Evolutionary conservation across 2,888 invertebrate species (phyloP), one percentile per base, ranked within the genome.

Genomic region (Netelia fuscicornis): DNA sequence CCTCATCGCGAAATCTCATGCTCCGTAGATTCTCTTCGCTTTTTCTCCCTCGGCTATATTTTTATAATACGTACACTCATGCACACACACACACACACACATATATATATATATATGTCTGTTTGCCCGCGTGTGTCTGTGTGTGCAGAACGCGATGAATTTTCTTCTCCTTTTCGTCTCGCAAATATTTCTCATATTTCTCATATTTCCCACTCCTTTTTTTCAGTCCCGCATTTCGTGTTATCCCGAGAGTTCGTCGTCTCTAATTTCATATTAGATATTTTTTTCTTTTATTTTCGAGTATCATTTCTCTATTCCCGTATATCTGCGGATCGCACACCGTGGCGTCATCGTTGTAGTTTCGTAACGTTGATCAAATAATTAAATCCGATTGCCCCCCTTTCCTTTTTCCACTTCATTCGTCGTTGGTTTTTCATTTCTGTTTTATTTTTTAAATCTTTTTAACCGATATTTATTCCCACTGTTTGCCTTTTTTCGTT

Each of bases 1-100:
- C 56, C 67, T 58, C 68, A n/a, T 78, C 48, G 48, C 44, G 11
- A 80, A 74, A 80, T 80, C 65, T 71, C 64, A 37, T 30, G 42
- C 58, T 30, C 54, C 9, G 56, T 25, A 42, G 56, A 17, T 52
- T 25, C 68, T 56, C 20, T 25, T 10, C 17, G 2, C 60, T 54
- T 44, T 67, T 67, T 58, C n/a, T 52, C 37, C 37, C 64, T 20
- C 17, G 56, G 23, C 48, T 48, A 48, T 48, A 13, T 48, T 23
- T 20, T 62, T 60, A 11, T 23, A 44, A 74, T 74, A 60, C 13
- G 9, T 48, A 48, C 20, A 20, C 20, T 20, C 20, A 48, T 48
- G 20, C 13, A 11, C 13, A 48, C 13, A 48, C 13, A 48, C 13
- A 48, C 13, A 11, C 13, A 48, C 13, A 48, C 13, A 48, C 13